Percentiles rank a stretch among this genome's conserved stretches.
Conservation (phyloP, 2,113 vertebrate genomes). For the Rhadina sibilatrix region DNA sequence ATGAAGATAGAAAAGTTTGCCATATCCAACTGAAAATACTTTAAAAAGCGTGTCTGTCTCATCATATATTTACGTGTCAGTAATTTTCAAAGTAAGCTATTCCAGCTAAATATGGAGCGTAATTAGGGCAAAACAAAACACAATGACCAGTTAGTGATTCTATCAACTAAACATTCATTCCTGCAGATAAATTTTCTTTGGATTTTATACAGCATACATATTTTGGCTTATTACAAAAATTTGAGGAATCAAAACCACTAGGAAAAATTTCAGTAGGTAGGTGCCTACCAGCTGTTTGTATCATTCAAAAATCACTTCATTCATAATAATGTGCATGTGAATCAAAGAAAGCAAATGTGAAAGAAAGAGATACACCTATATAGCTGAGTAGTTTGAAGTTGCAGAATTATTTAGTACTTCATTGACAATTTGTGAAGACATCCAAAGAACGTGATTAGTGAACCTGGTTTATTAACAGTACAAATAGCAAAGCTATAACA, state of each 20-base stretch:
- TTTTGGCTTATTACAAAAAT: neutral
- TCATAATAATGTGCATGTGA: neutral
- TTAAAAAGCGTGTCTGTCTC: neutral
- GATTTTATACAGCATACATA: neutral
- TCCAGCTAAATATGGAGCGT: neutral
- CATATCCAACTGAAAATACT: neutral
- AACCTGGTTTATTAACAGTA: neutral
- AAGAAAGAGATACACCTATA: neutral
- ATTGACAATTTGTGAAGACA: neutral
- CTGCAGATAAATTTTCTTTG: neutral
- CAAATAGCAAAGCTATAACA: neutral
- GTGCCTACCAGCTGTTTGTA: neutral
- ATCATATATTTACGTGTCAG: neutral
- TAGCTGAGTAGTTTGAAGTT: neutral
- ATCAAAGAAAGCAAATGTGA: neutral
- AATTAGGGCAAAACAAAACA: neutral
- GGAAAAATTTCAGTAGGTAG: neutral
- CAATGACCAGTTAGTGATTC: neutral
- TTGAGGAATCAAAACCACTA: neutral
- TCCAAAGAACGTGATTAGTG: neutral
- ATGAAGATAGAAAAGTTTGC: neutral
- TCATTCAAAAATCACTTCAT: neutral
- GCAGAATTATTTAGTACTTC: neutral
- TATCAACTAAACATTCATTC: neutral
- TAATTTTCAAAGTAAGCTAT: neutral